Evolutionary conservation across 2,797 vertebrate species (phyloP).

Genomic region (Philypnodon macrostomus): DNA sequence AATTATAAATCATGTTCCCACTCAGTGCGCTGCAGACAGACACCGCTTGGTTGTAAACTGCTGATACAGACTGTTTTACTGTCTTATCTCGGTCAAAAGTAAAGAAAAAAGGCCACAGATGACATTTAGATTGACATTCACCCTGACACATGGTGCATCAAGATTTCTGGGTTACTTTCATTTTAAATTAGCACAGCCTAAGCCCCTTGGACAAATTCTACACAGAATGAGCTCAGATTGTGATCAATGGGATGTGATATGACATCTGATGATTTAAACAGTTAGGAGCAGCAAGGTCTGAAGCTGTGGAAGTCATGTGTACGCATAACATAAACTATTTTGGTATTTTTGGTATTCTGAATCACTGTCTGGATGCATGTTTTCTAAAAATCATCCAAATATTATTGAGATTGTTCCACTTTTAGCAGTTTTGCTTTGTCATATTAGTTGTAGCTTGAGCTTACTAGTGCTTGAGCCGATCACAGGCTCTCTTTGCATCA

Average conservation of each 20-base stretch:
- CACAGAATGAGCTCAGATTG: neutral
- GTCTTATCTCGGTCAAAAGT: constrained; percentile 34
- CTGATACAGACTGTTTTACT: constrained; percentile 43
- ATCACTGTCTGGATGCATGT: too few species aligned
- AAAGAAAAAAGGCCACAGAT: constrained; percentile 14
- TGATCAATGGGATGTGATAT: neutral
- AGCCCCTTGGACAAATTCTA: neutral
- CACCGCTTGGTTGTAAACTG: constrained; percentile 50
- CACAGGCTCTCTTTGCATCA: too few species aligned
- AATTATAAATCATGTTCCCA: constrained; percentile 67
- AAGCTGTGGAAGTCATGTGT: too few species aligned
- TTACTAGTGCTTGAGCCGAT: too few species aligned
- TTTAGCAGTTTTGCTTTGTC: too few species aligned
- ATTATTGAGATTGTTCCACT: too few species aligned
- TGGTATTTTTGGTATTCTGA: too few species aligned
- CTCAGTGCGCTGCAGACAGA: constrained; percentile 48
- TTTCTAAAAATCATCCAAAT: too few species aligned
- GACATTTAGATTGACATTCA: constrained; percentile 24
- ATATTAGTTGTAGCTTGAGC: too few species aligned
- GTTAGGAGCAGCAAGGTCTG: too few species aligned
- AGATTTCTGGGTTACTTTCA: constrained; percentile 16
- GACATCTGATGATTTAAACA: neutral
- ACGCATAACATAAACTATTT: too few species aligned
- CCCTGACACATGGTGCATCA: neutral
- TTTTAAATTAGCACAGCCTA: constrained; percentile 7